Evolutionary conservation across 1,140 invertebrate species (phyloP).

Genomic region (Lasioglossum baleicum): DNA sequence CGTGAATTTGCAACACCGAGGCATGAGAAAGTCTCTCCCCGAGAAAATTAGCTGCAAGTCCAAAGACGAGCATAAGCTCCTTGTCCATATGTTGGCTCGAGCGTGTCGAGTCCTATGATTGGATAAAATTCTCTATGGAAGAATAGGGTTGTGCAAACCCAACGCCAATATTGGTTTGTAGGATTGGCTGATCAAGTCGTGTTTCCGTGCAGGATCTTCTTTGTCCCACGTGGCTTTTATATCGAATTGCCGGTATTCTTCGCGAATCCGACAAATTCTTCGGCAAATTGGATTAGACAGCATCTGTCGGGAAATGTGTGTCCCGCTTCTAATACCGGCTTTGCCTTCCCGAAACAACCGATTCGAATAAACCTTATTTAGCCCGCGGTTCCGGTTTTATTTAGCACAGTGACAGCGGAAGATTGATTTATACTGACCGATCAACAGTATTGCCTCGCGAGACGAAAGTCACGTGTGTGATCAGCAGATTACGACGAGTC

Average conservation of each 20-base stretch:
- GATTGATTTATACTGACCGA: too few relatives aligned
- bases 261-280: constrained; percentile 52
- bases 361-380: too few relatives aligned
- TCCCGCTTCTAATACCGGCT: not conserved
- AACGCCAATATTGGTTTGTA: constrained; percentile 62
- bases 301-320: constrained; percentile 19
- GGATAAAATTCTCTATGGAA: constrained; percentile 58
- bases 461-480: too few relatives aligned
- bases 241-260: constrained; percentile 56
- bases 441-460: too few relatives aligned
- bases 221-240: constrained; percentile 63
- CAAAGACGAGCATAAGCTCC: constrained; percentile 5
- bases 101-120: constrained; percentile 54
- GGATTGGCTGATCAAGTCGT: constrained; percentile 65
- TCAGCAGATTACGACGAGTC: too few relatives aligned
- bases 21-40: not conserved
- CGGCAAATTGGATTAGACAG: constrained; percentile 61
- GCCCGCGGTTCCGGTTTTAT: too few relatives aligned
- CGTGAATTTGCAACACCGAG: not conserved
- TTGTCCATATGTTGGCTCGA: constrained; percentile 26
- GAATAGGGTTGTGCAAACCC: constrained; percentile 53
- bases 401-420: too few relatives aligned
- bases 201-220: constrained; percentile 58
- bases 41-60: constrained; percentile 3
- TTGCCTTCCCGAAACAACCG: not conserved